Conservation (phyloP, 1,140 invertebrate genomes). For the Microplitis demolitor region DNA sequence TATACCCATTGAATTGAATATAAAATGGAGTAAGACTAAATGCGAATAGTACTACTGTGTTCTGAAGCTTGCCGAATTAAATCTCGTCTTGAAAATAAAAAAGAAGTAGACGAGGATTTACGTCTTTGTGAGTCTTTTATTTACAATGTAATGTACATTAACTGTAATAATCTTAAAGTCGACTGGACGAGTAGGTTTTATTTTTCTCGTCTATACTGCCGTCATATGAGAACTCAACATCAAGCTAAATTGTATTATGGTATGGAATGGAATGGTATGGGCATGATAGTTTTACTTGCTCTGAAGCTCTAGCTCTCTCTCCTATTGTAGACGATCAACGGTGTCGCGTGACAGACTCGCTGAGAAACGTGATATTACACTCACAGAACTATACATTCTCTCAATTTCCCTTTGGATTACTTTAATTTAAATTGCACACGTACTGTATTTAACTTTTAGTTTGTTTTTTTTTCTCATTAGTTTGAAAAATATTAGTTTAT, state of each 20-base stretch:
- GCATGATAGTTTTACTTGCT: not conserved
- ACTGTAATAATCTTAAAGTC: not conserved
- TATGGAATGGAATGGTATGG: not conserved
- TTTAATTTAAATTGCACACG: not conserved
- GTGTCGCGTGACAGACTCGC: conserved; percentile 15
- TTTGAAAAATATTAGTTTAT: not conserved
- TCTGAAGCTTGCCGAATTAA: no score
- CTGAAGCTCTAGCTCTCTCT: not conserved
- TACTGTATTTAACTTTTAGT: not conserved
- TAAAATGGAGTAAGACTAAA: no score
- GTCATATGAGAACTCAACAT: conserved; percentile 11
- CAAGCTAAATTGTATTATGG: not conserved
- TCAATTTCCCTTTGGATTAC: not conserved
- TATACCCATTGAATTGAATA: no score
- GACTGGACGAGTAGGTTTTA: not conserved
- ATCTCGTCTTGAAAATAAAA: no score
- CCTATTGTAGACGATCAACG: conserved; percentile 14
- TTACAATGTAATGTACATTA: not conserved
- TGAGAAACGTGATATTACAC: conserved; percentile 14
- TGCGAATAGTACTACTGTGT: no score
- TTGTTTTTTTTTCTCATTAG: not conserved
- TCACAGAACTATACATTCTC: conserved; percentile 3
- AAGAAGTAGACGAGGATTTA: no score
- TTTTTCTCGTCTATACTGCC: not conserved
- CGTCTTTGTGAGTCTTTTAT: not conserved